Percentiles rank a stretch among this genome's conserved stretches.
Conservation (phyloP, 2,113 vertebrate genomes). For the Calonectris borealis region DNA sequence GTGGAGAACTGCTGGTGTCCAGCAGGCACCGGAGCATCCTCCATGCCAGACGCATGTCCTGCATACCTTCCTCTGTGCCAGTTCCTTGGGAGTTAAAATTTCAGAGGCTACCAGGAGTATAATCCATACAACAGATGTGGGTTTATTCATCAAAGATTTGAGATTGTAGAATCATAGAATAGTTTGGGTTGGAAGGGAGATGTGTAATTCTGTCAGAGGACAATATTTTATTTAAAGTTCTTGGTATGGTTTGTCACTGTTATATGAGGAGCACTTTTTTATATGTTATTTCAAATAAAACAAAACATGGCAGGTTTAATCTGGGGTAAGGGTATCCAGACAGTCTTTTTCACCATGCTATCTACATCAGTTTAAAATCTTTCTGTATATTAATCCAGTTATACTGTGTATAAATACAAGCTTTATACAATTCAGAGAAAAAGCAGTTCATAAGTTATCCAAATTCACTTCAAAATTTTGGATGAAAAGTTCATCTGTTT, state of each 20-base stretch:
- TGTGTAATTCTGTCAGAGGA: not conserved
- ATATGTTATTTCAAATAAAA: not conserved
- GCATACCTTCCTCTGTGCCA: not conserved
- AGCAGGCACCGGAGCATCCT: not conserved
- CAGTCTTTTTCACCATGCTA: not conserved
- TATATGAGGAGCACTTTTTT: not conserved
- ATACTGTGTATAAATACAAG: not conserved
- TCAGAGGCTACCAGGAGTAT: not conserved
- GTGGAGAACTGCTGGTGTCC: not conserved
- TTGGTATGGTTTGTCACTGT: not conserved
- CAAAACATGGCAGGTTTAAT: not conserved
- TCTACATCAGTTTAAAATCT: not conserved
- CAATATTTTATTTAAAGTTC: not conserved
- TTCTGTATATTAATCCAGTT: not conserved
- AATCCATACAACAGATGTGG: not conserved
- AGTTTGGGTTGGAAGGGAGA: not conserved
- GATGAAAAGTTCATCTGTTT: not conserved
- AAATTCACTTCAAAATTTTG: not conserved
- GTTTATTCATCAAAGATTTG: not conserved
- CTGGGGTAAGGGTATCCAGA: not conserved
- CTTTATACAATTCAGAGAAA: not conserved
- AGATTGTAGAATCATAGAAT: not conserved
- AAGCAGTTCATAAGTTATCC: not conserved
- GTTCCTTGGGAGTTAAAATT: not conserved
- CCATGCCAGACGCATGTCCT: not conserved